Evolutionary conservation across 2,888 invertebrate genomes (phyloP).

Genomic region (Alloplasta piceator): DNA sequence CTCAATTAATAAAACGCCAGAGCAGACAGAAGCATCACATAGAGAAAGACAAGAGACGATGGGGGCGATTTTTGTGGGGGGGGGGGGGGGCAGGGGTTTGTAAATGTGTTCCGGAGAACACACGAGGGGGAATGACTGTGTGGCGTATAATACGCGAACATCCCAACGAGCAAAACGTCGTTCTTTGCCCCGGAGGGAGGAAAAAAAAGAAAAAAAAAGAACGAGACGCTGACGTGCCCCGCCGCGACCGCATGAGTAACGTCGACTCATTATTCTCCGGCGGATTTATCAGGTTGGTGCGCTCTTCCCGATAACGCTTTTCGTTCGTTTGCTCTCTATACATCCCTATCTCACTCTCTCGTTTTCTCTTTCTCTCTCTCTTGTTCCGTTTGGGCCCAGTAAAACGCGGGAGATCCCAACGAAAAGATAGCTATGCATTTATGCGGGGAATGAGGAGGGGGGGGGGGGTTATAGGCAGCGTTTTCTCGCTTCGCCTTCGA

Average conservation of each 20-base stretch:
- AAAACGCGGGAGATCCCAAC: conserved; percentile 74
- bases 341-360: conserved; percentile 13
- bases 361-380: conserved; percentile 28
- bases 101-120: conserved; percentile 14
- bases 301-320: conserved; percentile 78
- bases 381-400: conserved; percentile 43
- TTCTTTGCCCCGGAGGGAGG: neutral
- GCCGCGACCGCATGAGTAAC: conserved; percentile 77
- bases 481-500: conserved; percentile 58
- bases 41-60: conserved; percentile 37
- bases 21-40: conserved; percentile 22
- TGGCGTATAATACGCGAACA: conserved; percentile 40
- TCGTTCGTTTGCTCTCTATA: conserved; percentile 74
- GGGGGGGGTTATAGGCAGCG: conserved; percentile 45
- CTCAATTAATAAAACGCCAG: conserved; percentile 54
- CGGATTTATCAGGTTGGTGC: conserved; percentile 79
- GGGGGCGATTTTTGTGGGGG: conserved; percentile 19
- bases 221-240: conserved; percentile 67
- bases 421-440: conserved; percentile 78
- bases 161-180: conserved; percentile 36
- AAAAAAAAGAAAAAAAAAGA: conserved; percentile 41
- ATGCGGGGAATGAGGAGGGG: conserved; percentile 68
- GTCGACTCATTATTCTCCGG: conserved; percentile 80
- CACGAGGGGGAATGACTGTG: conserved; percentile 35
- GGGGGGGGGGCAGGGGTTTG: conserved; percentile 5